phyloP scores from a whole-genome alignment of 2,113 vertebrate species.

The Charina bottae region DNA sequence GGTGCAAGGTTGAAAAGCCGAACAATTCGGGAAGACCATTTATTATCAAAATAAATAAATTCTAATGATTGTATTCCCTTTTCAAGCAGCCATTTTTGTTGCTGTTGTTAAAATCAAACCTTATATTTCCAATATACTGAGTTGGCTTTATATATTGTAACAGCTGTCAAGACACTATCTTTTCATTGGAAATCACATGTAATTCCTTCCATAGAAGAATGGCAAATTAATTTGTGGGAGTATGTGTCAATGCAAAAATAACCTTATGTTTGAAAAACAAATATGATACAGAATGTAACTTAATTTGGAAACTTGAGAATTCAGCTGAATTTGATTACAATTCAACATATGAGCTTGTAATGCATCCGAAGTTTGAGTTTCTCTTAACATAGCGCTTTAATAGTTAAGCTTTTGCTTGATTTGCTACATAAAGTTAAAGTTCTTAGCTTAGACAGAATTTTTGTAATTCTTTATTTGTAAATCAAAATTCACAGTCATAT shows the following conservation, averaged over 20 bases:
- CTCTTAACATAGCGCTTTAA: no score
- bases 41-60: neutral
- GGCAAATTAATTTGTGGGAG: neutral
- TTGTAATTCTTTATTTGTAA: no score
- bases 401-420: no score
- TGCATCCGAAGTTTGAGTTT: neutral
- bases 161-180: neutral
- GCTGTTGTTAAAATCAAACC: neutral
- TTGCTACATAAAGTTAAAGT: no score
- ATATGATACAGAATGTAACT: neutral
- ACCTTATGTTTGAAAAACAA: neutral
- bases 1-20: no score
- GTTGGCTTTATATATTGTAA: neutral
- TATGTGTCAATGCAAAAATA: neutral
- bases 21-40: neutral
- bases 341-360: neutral
- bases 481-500: no score
- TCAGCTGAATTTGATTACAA: neutral
- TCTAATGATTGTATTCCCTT: neutral
- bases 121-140: neutral
- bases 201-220: neutral
- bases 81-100: neutral
- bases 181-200: neutral
- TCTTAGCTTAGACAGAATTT: no score
- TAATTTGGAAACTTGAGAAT: neutral